These are phyloP conservation scores for Brachionus manjavacas DNA, from an alignment of 1,140 invertebrate genomes.

Conservation along the genomic window DNA sequence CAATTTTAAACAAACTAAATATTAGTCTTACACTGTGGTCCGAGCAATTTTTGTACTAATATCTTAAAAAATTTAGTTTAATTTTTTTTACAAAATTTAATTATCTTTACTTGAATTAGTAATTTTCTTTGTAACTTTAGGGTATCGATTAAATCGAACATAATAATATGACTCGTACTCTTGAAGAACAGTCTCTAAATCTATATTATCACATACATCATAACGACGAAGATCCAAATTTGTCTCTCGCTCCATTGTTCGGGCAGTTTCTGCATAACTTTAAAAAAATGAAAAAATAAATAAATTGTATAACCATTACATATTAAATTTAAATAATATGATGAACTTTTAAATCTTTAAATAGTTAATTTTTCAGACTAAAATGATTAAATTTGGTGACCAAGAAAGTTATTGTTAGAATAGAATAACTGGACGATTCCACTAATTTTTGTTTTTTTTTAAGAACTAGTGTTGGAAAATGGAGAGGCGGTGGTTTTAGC, in stretches of 20 bases:
- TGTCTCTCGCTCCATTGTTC: slow-evolving; percentile 66
- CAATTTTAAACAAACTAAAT: not conserved
- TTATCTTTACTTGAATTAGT: slow-evolving; percentile 49
- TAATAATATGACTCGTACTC: slow-evolving; percentile 82
- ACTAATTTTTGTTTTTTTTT: too few relatives aligned
- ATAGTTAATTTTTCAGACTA: too few relatives aligned
- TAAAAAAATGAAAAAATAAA: not conserved
- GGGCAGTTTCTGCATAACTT: slow-evolving; percentile 63
- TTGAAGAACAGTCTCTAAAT: slow-evolving; percentile 76
- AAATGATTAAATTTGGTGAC: too few relatives aligned
- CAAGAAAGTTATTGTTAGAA: too few relatives aligned
- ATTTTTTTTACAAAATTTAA: not conserved
- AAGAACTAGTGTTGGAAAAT: too few relatives aligned
- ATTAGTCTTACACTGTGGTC: not conserved
- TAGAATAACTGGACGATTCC: too few relatives aligned
- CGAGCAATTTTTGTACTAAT: slow-evolving; percentile 28
- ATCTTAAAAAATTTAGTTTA: not conserved
- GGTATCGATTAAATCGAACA: slow-evolving; percentile 76
- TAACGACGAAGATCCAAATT: slow-evolving; percentile 65
- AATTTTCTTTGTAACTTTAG: slow-evolving; percentile 67
- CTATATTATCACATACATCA: slow-evolving; percentile 81
- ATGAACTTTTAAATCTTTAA: too few relatives aligned
- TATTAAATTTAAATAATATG: too few relatives aligned
- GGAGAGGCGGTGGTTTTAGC: too few relatives aligned
- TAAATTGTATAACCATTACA: too few relatives aligned